Base-by-base conservation (phyloP, 2,797 vertebrate species). In the Sternotherus odoratus region DNA sequence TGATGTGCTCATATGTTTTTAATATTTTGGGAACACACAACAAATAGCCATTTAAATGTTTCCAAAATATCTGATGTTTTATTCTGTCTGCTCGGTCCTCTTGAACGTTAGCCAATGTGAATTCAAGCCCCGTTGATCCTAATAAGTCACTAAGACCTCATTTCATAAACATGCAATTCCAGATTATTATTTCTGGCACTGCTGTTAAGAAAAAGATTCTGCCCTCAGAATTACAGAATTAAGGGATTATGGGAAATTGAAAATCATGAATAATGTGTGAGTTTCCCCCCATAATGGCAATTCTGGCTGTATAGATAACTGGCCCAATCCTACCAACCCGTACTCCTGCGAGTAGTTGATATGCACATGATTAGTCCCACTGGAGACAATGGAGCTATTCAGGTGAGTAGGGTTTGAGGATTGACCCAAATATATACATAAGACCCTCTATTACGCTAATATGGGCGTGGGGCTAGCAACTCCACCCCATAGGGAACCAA, bases 141-240 rank as follows among this genome's bases (percentile, higher is more conserved):
- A 95, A 91, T 96, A 94, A 96, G 91, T 94, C 96, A 95, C 87
- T 97, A 95, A 96, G 94, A 92, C 91, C 89, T 89, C 28, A 80
- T 95, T 96, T 97, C 89, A 95, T 94, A 97, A 96, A 95, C 94
- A 95, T 94, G 91, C 90, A 95, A 94, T 95, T 95, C 90, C 95
- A 91, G 87, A 86, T 96, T 96, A 94, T 96, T 97, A 88, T 96
- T 96, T 95, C 96, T 97, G 96, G 96, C 94, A 90, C 80, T 82
- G 46, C 89, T 82, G 72, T 95, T 94, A 93, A 94, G 91, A 77
- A 88, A 93, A 96, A 95, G 15, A 39, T 69, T 91, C 80, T 95
- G 8, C 78, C n/a, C 82, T 88, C 89, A 87, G 86, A 94, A 95
- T 0, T 49, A 80, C 46, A 85, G 94, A 93, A 95, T 96, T 95